Percentiles rank a stretch among this genome's conserved stretches.
Conservation (phyloP, 2,888 invertebrate genomes). For the Chaetoderma sp. region DNA sequence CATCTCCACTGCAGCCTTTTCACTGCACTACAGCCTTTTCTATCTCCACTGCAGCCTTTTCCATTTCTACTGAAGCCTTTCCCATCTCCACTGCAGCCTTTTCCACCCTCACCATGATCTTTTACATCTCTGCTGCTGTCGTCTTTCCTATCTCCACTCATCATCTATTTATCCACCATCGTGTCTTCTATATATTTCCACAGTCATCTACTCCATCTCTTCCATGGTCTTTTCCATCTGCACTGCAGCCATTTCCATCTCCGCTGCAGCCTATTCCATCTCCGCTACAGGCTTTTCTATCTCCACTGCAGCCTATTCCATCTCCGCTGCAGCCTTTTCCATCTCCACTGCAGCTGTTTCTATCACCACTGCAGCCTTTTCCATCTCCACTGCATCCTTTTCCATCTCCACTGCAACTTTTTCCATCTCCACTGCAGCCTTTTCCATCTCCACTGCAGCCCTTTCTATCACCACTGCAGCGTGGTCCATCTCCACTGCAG, state of each 20-base stretch:
- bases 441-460: neutral
- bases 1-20: neutral
- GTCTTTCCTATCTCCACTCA: neutral
- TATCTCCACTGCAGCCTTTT: neutral
- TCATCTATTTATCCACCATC: neutral
- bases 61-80: neutral
- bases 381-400: neutral
- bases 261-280: neutral
- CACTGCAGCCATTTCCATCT: neutral
- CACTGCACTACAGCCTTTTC: neutral
- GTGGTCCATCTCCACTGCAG: neutral
- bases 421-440: too few relatives aligned
- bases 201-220: neutral
- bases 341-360: neutral
- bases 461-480: neutral
- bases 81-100: neutral
- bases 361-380: neutral
- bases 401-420: neutral
- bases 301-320: too few relatives aligned
- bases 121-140: neutral
- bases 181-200: neutral
- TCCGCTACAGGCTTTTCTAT: too few relatives aligned
- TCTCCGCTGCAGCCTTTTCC: slow-evolving; percentile 9
- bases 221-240: neutral
- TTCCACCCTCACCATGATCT: neutral